Percentiles rank a stretch among this genome's conserved stretches.
Evolutionary conservation across 2,113 vertebrate species (phyloP).

Genomic region (Micronycteris hirsuta): DNA sequence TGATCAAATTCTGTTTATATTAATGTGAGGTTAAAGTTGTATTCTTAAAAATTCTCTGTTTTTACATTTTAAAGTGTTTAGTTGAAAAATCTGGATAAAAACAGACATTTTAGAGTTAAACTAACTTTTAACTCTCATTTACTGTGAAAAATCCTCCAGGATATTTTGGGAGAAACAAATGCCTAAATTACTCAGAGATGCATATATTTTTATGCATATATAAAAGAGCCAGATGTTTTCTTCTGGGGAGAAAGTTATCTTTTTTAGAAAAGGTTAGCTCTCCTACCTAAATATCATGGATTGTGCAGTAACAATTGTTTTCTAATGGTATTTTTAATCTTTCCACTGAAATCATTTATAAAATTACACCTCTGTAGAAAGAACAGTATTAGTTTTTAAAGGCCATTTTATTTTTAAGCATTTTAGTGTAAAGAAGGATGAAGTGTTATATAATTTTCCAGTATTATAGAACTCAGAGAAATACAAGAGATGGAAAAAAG

Average conservation of each 20-base stretch:
- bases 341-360: background rate
- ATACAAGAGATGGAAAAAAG: background rate
- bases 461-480: background rate
- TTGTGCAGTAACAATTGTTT: background rate
- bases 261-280: background rate
- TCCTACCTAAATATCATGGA: background rate
- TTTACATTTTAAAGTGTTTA: constrained; percentile 8
- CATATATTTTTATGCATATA: background rate
- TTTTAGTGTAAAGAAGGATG: background rate
- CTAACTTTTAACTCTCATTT: background rate
- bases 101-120: background rate
- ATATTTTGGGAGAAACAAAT: constrained; percentile 23
- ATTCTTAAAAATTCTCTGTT: background rate
- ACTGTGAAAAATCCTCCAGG: background rate
- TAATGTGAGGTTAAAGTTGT: background rate
- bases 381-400: background rate
- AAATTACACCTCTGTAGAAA: background rate
- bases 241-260: background rate
- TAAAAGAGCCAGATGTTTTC: constrained; percentile 22
- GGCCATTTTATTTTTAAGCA: background rate
- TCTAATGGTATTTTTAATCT: background rate
- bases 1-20: background rate
- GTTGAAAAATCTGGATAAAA: background rate
- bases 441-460: background rate
- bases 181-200: background rate